Base-by-base conservation (phyloP, 1,140 invertebrate genomes). In the Penaeus chinensis region DNA sequence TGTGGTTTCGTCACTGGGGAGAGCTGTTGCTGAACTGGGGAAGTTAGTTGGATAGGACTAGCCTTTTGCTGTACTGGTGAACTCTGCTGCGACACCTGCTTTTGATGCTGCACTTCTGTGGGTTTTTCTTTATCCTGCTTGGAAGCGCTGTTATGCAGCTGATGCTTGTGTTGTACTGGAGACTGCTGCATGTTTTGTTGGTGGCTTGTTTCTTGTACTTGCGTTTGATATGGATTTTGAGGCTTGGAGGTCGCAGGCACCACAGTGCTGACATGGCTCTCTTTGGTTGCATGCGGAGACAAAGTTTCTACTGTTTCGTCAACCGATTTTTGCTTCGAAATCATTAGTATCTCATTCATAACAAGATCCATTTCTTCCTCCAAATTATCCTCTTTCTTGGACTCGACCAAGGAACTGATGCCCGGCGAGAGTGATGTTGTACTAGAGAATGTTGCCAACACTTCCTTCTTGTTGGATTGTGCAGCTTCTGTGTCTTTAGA, bases 281-380 rank as follows among this genome's bases (percentile, higher is more conserved):
- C 54, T 54, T 54, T 54, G 54, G 54, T 54, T 54, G 54, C 54
- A 54, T 16, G 54, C 10, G 78, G 27, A 5, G 42, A 62, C 42
- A 62, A 7, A 47, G 60, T 80, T 11, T 84, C 87, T 19, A 69
- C 16, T 10, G 13, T 27, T 61, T 81, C 87, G 84, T 89, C 87
- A 37, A 71, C 87, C 10, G 80, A 86, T 54, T 89, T 89, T 80
- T 90, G 65, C 62, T 90, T 90, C 16, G 89, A 90, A 63, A 90
- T 90, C 24, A 86, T 84, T 27, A 90, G 76, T 66, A 90, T 37
- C 79, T 90, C 89, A 47, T 90, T 90, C 89, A 90, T 90, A 13
- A 90, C 89, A 74, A 86, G 84, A 63, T 89, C 85, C 81, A 90
- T 90, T 65, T 90, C 89, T 61, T 90, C 83, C 61, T 90, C 84